Evolutionary conservation across 2,888 invertebrate genomes (phyloP).

Genomic region (Lithophane leautieri): DNA sequence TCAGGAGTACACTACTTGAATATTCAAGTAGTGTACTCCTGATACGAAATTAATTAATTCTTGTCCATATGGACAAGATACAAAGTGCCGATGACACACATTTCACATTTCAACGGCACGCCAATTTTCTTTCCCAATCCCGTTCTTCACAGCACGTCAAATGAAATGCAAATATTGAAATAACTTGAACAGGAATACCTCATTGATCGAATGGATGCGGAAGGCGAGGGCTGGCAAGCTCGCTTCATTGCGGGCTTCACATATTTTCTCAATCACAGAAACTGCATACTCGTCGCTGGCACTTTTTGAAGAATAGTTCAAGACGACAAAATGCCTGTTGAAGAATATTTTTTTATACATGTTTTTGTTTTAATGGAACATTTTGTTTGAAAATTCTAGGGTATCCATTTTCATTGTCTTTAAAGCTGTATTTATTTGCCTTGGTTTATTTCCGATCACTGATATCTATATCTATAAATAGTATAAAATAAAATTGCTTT

Average conservation of each 20-base stretch:
- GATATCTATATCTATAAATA: background rate
- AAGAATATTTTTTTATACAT: background rate
- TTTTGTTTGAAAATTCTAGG: background rate
- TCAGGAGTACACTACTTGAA: background rate
- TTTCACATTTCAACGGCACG: constrained; percentile 12
- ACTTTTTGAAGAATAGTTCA: constrained; percentile 65
- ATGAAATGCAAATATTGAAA: constrained; percentile 64
- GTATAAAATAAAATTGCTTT: background rate
- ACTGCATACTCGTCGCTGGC: constrained; percentile 68
- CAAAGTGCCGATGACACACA: background rate
- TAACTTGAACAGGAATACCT: constrained; percentile 64
- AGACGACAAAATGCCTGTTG: constrained; percentile 56
- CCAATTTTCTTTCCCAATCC: constrained; percentile 16
- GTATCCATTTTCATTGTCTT: background rate
- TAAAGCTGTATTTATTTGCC: background rate
- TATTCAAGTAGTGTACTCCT: no score
- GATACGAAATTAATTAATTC: no score
- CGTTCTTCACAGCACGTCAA: constrained; percentile 12
- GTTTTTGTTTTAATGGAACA: background rate
- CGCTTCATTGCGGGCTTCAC: constrained; percentile 71
- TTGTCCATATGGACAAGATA: background rate
- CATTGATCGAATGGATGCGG: constrained; percentile 62
- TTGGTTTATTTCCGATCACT: background rate
- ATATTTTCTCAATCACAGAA: constrained; percentile 72
- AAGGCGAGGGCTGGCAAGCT: constrained; percentile 71